Conservation (phyloP, 2,888 invertebrate genomes). For the Eupithecia inturbata region DNA sequence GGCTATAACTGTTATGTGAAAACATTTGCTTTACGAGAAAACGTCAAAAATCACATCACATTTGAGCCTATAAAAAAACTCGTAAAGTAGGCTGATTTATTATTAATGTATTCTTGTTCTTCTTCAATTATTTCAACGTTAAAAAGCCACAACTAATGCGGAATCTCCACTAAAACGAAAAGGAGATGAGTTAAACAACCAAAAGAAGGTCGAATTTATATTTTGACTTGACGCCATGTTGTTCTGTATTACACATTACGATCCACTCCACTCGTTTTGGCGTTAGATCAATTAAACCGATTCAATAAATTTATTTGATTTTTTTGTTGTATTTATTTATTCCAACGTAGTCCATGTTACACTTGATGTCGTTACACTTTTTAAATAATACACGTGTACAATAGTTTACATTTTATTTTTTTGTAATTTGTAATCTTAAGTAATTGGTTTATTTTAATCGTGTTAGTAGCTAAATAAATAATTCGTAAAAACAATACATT, state of each 20-base stretch:
- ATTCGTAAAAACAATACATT: not conserved
- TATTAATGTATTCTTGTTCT: slow-evolving; percentile 4
- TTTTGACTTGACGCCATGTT: not conserved
- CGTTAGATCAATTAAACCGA: not conserved
- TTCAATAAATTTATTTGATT: too few species aligned
- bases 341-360: too few species aligned
- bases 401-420: too few species aligned
- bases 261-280: not conserved
- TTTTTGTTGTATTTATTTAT: too few species aligned
- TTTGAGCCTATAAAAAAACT: slow-evolving; percentile 2
- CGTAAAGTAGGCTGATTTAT: not conserved
- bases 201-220: not conserved
- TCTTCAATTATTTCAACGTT: slow-evolving; percentile 1
- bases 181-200: not conserved
- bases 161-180: not conserved
- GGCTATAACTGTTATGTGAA: slow-evolving; percentile 3
- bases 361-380: too few species aligned
- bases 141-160: not conserved
- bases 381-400: too few species aligned
- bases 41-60: slow-evolving; percentile 14
- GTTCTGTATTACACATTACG: not conserved
- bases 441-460: too few species aligned
- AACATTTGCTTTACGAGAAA: slow-evolving; percentile 14
- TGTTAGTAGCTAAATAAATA: too few species aligned
- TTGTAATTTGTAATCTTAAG: too few species aligned